Percentiles rank a stretch among this genome's conserved stretches.
Evolutionary conservation across 1,140 invertebrate genomes (phyloP).

Genomic region (Epicauta chinensis): DNA sequence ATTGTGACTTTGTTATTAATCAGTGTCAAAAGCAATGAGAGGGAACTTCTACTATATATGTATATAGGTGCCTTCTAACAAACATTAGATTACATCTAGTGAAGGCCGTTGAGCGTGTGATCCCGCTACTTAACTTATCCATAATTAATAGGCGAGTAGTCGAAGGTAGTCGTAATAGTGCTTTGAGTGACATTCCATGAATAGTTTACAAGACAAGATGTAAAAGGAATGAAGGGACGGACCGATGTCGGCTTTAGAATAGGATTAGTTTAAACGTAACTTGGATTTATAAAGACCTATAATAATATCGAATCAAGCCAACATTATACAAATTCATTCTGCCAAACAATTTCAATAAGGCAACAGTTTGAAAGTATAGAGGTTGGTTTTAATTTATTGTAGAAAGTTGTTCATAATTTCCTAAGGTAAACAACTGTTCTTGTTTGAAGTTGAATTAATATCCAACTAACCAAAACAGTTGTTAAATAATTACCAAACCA

Average conservation of each 20-base stretch:
- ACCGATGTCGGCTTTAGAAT: too few relatives aligned
- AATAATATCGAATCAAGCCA: too few relatives aligned
- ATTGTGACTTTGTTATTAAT: slow-evolving; percentile 12
- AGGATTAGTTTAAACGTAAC: too few relatives aligned
- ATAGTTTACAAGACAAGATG: slow-evolving; percentile 13
- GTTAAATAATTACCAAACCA: too few relatives aligned
- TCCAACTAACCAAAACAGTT: too few relatives aligned
- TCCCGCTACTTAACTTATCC: slow-evolving; percentile 15
- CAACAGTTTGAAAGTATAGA: background rate
- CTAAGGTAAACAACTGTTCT: too few relatives aligned
- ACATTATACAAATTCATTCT: too few relatives aligned
- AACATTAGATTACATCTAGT: slow-evolving; percentile 16
- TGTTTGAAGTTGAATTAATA: too few relatives aligned
- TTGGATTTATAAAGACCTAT: too few relatives aligned
- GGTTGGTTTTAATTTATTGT: background rate
- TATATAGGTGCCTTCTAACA: slow-evolving; percentile 5
- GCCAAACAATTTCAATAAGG: background rate
- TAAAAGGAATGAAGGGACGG: too few relatives aligned
- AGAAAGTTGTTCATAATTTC: background rate
- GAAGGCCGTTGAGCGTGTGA: slow-evolving; percentile 9
- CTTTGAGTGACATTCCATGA: slow-evolving; percentile 17
- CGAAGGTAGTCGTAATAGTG: too few relatives aligned
- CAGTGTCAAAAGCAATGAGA: slow-evolving; percentile 13
- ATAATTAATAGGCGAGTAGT: slow-evolving; percentile 18
- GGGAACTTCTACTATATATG: too few relatives aligned